Base-by-base conservation (phyloP, 2,797 vertebrate species). In the Loriculus beryllinus region DNA sequence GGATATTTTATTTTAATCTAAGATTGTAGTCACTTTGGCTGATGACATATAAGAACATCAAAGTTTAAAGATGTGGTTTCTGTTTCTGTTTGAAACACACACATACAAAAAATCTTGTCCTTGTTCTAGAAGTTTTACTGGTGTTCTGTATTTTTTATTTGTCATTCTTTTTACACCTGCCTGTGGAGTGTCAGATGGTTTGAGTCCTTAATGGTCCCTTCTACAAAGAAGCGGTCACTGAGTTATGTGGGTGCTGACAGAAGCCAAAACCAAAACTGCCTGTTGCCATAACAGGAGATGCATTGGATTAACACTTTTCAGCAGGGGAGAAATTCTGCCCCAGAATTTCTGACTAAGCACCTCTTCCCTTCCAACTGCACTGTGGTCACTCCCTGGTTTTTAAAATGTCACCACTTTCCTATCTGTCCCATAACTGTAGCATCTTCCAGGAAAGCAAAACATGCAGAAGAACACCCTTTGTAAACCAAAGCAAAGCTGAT, bases 381-480 rank as follows among this genome's bases (percentile, higher is more conserved):
- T 3, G 2, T 49, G 82, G 45, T n/a, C 83, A 54, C 40, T 25
- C 26, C 48, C 28, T 85, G 75, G 4, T 12, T 92, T 86, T 77
- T 62, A 35, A n/a, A 71, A 45, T 1, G 7, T 64, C 68, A 51
- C 33, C 45, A 2, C 35, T 81, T 60, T 40, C 52, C 75, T 74
- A 83, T 68, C 33, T 67, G 29, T 59, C 45, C 33, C 52, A 39
- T 5, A 4, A 71, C 22, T 35, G 45, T 26, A 84, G 33, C 25
- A 51, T 57, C 49, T 82, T 82, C 51, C 90, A 92, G 52, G 26
- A 80, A 87, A 69, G 35, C 13, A 17, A 87, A 80, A 62, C 65
- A 26, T 0, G 0, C 3, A 28, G 22, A 35, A 54, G 65, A 74
- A 37, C 11, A 10, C 6, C 14, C n/a, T 17, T 68, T n/a, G 63